Conservation (phyloP, 2,797 vertebrate genomes). For the Holocentrus rufus region DNA sequence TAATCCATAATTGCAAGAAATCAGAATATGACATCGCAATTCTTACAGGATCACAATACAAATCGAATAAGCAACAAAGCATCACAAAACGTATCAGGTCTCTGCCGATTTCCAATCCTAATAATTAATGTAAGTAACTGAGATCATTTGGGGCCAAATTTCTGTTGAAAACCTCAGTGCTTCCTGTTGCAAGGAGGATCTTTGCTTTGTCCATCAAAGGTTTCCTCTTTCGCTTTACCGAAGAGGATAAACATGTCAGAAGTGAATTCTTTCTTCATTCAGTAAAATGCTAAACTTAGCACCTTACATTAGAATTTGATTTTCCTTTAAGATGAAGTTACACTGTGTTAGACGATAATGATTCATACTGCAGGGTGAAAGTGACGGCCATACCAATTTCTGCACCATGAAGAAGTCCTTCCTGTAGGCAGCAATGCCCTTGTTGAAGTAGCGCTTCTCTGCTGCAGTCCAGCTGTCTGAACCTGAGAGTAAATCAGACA, state of each 20-base stretch:
- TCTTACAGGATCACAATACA: no score
- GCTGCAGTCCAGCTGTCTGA: conserved; percentile 93
- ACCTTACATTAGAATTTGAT: conserved; percentile 1
- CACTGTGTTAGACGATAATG: background rate
- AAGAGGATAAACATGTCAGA: no score
- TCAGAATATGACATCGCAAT: no score
- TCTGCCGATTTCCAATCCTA: no score
- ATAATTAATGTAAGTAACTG: no score
- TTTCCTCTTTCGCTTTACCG: background rate
- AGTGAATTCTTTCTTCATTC: no score
- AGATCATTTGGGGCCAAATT: no score
- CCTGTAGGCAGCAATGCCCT: conserved; percentile 95
- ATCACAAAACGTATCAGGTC: no score
- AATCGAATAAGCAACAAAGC: no score
- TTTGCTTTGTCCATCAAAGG: conserved; percentile 16
- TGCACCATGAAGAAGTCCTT: conserved; percentile 99
- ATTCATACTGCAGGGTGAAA: conserved; percentile 4
- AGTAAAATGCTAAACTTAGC: background rate
- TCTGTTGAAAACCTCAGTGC: conserved; percentile 14
- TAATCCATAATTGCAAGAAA: no score
- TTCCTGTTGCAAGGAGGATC: conserved; percentile 34
- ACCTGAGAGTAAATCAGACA: conserved; percentile 77
- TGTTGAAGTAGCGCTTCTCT: conserved; percentile 95
- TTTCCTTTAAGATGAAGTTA: background rate
- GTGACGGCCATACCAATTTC: conserved; percentile 85